Evolutionary conservation across 1,140 invertebrate genomes (phyloP), one percentile per base, ranked within the genome.

Genomic region (Cotesia typhae): DNA sequence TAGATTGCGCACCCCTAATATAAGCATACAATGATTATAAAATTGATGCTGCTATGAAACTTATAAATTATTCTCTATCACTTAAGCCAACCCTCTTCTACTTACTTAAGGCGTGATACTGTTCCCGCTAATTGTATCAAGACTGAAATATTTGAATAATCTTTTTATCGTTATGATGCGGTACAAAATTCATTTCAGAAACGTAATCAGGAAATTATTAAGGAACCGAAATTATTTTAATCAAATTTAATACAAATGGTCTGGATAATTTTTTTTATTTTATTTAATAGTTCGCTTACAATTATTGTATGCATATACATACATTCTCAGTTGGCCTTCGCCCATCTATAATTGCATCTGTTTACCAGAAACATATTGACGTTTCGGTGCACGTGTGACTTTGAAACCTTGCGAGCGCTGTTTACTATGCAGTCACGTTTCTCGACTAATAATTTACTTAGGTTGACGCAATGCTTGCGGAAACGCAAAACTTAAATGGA

Each of bases 381-480:
- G 73, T 57, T 51, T 36, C 69, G 69, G 59, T 41, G 70, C 71
- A 64, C 70, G 66, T 74, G 72, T 72, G 9, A 70, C 71, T 65
- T 59, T 67, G 60, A 17, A 69, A 75, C 73, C 73, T 75, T 73
- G 73, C 71, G 55, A 61, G 76, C 55, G 14, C 68, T 82, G 83
- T 85, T 86, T 83, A 81, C 76, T 77, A 70, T 71, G 75, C 75
- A 78, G 85, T 85, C 85, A 86, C 85, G 85, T 86, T 78, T 82
- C 53, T 71, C 52, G 69, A 53, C 57, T 72, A 57, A 71, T 57
- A 52, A 75, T 80, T 81, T 79, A 77, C 75, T 73, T 75, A 78
- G 80, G 71, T 72, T 57, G 53, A 57, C 67, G 37, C n/a, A 36
- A 20, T 38, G 41, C 60, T 68, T 64, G 35, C 60, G 66, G 66